Conservation (phyloP, 2,888 invertebrate genomes). For the Xylota segnis region DNA sequence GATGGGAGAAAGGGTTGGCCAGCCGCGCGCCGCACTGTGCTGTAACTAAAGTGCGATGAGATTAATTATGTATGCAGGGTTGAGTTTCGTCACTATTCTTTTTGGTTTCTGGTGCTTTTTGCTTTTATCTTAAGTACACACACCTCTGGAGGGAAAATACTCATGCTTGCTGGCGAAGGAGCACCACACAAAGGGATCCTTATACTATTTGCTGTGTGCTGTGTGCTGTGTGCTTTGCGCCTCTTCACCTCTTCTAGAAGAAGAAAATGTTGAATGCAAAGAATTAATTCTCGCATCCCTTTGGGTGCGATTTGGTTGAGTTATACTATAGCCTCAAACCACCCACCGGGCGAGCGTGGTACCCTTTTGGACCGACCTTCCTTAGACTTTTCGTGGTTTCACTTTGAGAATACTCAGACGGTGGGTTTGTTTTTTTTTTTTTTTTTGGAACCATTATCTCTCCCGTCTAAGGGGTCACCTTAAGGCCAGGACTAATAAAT, state of each 20-base stretch:
- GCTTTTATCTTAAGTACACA: constrained; percentile 35
- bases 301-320: constrained; percentile 23
- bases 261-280: constrained; percentile 49
- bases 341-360: background rate
- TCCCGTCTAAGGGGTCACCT: constrained; percentile 41
- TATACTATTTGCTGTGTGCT: constrained; percentile 22
- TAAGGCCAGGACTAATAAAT: constrained; percentile 52
- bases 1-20: constrained; percentile 14
- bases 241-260: constrained; percentile 1
- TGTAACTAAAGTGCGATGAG: background rate
- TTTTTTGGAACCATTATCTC: constrained; percentile 13
- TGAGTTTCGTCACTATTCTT: constrained; percentile 36
- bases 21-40: background rate
- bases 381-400: constrained; percentile 19
- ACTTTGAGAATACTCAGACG: constrained; percentile 28
- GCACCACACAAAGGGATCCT: constrained; percentile 9
- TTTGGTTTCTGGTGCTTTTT: constrained; percentile 17
- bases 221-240: constrained; percentile 29
- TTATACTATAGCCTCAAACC: background rate
- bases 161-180: background rate
- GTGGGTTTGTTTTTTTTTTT: background rate
- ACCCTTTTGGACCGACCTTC: constrained; percentile 10
- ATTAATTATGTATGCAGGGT: constrained; percentile 57
- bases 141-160: constrained; percentile 31
- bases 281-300: constrained; percentile 52